Conservation (phyloP, 1,140 invertebrate genomes). For the Marisa cornuarietis region DNA sequence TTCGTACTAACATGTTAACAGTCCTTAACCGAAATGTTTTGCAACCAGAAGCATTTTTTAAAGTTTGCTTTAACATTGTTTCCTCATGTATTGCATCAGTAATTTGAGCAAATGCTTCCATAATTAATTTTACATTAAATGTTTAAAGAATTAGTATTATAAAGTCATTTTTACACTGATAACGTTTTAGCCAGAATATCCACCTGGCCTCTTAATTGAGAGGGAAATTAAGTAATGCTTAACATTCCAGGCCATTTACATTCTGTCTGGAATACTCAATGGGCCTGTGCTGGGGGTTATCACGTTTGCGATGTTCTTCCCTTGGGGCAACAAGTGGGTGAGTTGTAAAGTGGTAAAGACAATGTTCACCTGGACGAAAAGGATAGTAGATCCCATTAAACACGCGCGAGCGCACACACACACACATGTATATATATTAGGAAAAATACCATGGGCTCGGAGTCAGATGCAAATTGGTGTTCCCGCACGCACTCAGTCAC, state of each 20-base stretch:
- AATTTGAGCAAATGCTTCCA: too few relatives aligned
- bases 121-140: neutral
- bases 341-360: neutral
- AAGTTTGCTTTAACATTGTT: too few relatives aligned
- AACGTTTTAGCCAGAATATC: neutral
- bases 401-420: too few relatives aligned
- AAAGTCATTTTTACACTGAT: neutral
- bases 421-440: conserved; percentile 1
- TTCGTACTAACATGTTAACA: too few relatives aligned
- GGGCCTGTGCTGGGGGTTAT: conserved; percentile 63
- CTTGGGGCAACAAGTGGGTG: conserved; percentile 59
- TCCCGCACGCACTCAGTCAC: neutral
- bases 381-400: too few relatives aligned
- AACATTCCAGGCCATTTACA: conserved; percentile 71
- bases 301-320: conserved; percentile 63
- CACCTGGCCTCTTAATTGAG: neutral
- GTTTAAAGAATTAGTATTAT: neutral
- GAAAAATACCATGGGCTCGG: too few relatives aligned
- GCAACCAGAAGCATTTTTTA: too few relatives aligned
- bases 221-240: neutral
- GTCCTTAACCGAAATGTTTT: too few relatives aligned
- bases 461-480: too few relatives aligned
- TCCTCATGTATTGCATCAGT: too few relatives aligned
- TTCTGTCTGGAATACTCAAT: conserved; percentile 58
- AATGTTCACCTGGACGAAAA: neutral